Base-by-base conservation (phyloP, 1,140 invertebrate species). In the Drosophila nigromelanica region DNA sequence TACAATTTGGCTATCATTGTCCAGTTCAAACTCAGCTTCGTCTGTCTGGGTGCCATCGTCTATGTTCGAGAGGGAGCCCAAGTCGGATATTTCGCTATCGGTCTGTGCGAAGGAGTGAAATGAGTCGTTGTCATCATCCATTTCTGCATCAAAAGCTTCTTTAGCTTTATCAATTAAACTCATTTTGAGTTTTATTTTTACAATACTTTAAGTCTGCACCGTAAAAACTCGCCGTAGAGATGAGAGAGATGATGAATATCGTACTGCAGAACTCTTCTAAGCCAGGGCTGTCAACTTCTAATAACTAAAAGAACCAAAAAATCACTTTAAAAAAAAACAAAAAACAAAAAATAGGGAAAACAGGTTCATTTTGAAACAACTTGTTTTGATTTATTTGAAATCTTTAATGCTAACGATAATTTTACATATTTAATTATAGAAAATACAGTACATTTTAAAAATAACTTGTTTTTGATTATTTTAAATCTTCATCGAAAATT, bases 91-190 rank as follows among this genome's bases (percentile, higher is more conserved):
- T 11, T 27, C 21, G 4, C 1, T 0, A 0, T 58, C 30, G 24
- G 61, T 83, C 1, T 55, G 4, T 12, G 15, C 24, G 4, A 82
- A 76, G 4, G 80, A 82, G 10, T 82, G 59, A 39, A 69, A 83
- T 3, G 76, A 79, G 0, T 69, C 67, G 11, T 48, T 58, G 0
- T 62, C 79, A 1, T 82, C 70, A 12, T 30, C 43, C 8, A 55
- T 33, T 33, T 42, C 45, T 15, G 15, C 15, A 5, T 3, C 1
- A 50, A 40, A 18, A 1, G 2, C 1, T 33, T 42, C 21, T 6
- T 8, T 12, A 11, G 5, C 5, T 0, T 27, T n/a, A 14, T 11
- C 1, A 10, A 15, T 14, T 5, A 12, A 1, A 48, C 43, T 68
- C 78, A 81, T 82, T 52, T 58, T 24, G 51, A 11, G 10, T 24